Evolutionary conservation across 2,797 vertebrate genomes (phyloP), one percentile per base, ranked within the genome.

Genomic region (Leptoclinus maculatus): DNA sequence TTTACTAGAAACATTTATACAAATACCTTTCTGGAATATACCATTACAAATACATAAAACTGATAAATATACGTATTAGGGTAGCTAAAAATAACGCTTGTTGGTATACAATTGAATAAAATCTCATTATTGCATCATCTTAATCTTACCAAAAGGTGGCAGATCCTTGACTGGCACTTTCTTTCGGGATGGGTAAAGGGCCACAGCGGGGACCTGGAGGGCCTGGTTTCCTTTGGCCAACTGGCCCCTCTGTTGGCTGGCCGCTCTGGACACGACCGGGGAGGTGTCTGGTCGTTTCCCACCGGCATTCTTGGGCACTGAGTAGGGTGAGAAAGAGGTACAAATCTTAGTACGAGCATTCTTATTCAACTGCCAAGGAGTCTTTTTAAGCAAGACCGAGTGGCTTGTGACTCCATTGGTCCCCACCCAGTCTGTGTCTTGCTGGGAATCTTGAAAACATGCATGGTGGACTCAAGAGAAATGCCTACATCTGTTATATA

Each of bases 111-210:
- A 58, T 66, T 1, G 0, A 59, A 74, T 1, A 7, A 8, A 8
- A 32, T 25, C 12, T 56, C 6, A 56, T 9, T 39, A 34, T 8
- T 29, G 2, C 2, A 53, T 36, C 1, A 23, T 87, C 94, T 94
- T 16, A 13, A 0, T 88, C 96, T 94, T 95, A 99, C 98, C 98
- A 0, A 99, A 99, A 1, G 98, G 98, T 0, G 98, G 98, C 59
- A 99, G 96, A 72, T 99, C 98, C 90, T 98, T 99, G 70, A 98
- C 96, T 0, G 97, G 97, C 38, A 98, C 98, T 90, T 98, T 99
- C 96, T 99, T 99, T 34, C 97, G 94, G 19, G 98, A 98, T 4
- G 98, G 97, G 87, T 99, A 97, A 2, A 99, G 96, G 76, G 98
- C 96, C 68, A 99, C 98, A 0, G 97, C 94, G 0, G 98, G 98